Evolutionary conservation across 2,797 vertebrate species (phyloP).

Genomic region (Tenualosa thibaudeaui): DNA sequence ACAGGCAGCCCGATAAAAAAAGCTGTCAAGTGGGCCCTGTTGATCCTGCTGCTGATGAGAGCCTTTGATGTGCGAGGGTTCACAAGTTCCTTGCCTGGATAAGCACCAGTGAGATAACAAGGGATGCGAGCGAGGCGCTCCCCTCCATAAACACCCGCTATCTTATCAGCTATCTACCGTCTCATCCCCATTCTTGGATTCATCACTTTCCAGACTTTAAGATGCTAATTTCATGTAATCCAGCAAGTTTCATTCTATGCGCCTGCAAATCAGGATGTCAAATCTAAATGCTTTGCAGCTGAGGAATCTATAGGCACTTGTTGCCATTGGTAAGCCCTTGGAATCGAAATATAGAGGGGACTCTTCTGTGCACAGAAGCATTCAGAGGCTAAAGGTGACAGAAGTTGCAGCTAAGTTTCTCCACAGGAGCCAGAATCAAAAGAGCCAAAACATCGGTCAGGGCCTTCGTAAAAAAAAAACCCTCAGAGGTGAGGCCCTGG

Average conservation of each 20-base stretch:
- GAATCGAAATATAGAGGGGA: slow-evolving; percentile 8
- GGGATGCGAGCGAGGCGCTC: neutral
- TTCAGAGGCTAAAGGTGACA: slow-evolving; percentile 18
- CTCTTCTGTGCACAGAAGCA: slow-evolving; percentile 20
- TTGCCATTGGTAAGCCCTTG: neutral
- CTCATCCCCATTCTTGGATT: neutral
- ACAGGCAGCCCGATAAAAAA: slow-evolving; percentile 50
- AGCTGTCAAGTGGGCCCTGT: slow-evolving; percentile 44
- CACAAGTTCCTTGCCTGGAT: slow-evolving; percentile 53
- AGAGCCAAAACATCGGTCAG: slow-evolving; percentile 46
- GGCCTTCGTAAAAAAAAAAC: slow-evolving; percentile 10
- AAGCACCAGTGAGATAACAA: slow-evolving; percentile 52
- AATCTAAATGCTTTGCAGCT: slow-evolving; percentile 3
- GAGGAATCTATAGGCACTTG: neutral
- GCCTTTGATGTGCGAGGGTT: slow-evolving; percentile 59
- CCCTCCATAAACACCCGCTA: neutral
- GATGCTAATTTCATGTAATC: neutral
- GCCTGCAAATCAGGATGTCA: slow-evolving; percentile 5
- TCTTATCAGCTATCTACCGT: slow-evolving; percentile 15
- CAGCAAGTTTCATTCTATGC: neutral
- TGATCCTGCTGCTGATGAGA: slow-evolving; percentile 52
- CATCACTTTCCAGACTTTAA: neutral
- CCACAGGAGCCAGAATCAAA: slow-evolving; percentile 9
- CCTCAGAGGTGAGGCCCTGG: slow-evolving; percentile 39
- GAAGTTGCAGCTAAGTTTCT: slow-evolving; percentile 11